Percentiles rank a stretch among this genome's conserved stretches.
These are phyloP conservation scores for Falco rusticolus DNA, from an alignment of 2,797 vertebrate species.

Conservation along the genomic window DNA sequence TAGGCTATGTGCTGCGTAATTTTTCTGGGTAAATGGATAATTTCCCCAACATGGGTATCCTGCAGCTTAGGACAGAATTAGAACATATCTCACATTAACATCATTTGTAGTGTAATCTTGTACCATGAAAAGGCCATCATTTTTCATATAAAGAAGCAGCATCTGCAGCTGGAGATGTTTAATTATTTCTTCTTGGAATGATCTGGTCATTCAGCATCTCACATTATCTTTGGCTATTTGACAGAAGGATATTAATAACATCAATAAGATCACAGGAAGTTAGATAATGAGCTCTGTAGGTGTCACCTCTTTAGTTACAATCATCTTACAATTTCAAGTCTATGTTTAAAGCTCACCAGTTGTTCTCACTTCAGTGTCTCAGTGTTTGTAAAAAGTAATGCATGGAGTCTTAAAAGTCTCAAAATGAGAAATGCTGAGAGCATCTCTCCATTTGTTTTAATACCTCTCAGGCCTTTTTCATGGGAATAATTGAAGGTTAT, in stretches of 20 bases:
- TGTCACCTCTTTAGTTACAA: background rate
- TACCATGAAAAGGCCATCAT: background rate
- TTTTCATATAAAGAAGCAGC: background rate
- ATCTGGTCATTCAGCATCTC: background rate
- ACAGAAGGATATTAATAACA: slow-evolving; percentile 1
- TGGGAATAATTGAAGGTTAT: background rate
- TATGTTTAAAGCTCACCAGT: background rate
- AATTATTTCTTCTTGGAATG: background rate
- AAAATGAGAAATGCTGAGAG: background rate
- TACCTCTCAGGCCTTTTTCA: background rate
- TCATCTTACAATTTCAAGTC: background rate
- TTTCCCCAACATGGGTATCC: background rate
- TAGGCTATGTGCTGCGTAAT: background rate
- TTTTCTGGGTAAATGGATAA: background rate
- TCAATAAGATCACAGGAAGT: background rate
- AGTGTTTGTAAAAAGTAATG: background rate
- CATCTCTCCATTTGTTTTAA: background rate
- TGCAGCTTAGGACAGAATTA: background rate
- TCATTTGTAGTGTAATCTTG: background rate
- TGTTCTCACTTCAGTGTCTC: background rate
- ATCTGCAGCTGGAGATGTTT: background rate
- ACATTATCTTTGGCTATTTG: background rate
- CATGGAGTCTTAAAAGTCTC: background rate
- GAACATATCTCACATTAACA: background rate
- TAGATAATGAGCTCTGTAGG: background rate